phyloP scores from a whole-genome alignment of 1,140 invertebrate genomes.

The Drosophila kepulauana region DNA sequence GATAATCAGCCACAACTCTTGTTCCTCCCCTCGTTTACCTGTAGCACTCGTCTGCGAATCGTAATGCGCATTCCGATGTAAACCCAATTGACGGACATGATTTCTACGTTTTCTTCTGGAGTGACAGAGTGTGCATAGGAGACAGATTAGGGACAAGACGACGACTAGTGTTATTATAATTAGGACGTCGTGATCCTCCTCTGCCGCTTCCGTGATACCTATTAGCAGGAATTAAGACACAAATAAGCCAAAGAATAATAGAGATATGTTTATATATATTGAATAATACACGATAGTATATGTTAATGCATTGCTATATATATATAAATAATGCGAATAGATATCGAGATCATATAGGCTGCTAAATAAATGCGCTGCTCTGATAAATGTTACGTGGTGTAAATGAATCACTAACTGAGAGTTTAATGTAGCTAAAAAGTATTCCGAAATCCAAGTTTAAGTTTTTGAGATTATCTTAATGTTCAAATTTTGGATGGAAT shows the following conservation, averaged over 20 bases:
- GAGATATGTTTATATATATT: conserved; percentile 16
- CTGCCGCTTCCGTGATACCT: conserved; percentile 85
- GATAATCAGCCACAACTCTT: neutral
- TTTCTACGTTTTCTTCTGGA: conserved; percentile 85
- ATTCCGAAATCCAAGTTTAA: neutral
- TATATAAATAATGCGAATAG: conserved; percentile 9
- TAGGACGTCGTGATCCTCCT: conserved; percentile 86
- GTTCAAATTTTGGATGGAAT: neutral
- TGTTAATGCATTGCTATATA: conserved; percentile 6
- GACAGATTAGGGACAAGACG: conserved; percentile 85
- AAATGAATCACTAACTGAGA: conserved; percentile 25
- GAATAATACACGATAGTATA: neutral
- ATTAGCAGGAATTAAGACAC: conserved; percentile 13
- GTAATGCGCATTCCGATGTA: conserved; percentile 84
- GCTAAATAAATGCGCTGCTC: conserved; percentile 19
- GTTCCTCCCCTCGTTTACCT: conserved; percentile 49
- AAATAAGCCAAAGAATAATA: conserved; percentile 35
- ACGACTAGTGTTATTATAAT: conserved; percentile 85
- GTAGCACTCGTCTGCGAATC: conserved; percentile 85
- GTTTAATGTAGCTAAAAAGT: neutral
- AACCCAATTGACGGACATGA: conserved; percentile 79
- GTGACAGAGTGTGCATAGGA: conserved; percentile 85
- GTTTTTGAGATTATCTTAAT: neutral
- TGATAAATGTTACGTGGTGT: conserved; percentile 27
- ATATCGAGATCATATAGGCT: neutral